Percentiles rank a stretch among this genome's conserved stretches.
phyloP scores from a whole-genome alignment of 2,113 vertebrate species.

The Lota lota region DNA sequence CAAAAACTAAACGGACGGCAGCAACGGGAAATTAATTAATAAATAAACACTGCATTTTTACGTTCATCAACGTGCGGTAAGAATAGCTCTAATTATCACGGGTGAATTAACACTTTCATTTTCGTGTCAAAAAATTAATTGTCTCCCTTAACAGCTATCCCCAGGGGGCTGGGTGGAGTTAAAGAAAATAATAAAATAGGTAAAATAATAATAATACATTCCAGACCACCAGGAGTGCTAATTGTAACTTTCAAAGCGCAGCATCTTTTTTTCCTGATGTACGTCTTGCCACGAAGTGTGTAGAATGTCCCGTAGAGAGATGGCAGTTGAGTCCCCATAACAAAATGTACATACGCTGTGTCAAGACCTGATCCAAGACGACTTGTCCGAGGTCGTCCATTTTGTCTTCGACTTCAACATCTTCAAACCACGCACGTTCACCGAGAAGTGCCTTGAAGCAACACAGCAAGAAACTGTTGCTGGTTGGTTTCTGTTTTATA shows the following conservation, averaged over 20 bases:
- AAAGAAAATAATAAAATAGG: slow-evolving; percentile 26
- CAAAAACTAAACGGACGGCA: slow-evolving; percentile 40
- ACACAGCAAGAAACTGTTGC: slow-evolving; percentile 4
- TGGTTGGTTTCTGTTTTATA: too few species aligned
- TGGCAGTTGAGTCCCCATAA: slow-evolving; percentile 40
- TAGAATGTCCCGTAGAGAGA: slow-evolving; percentile 54
- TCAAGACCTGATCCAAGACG: slow-evolving; percentile 42
- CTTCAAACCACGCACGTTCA: slow-evolving; percentile 14
- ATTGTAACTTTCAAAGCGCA: slow-evolving; percentile 74
- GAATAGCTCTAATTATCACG: slow-evolving; percentile 78
- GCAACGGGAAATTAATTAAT: slow-evolving; percentile 61
- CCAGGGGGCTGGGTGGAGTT: slow-evolving; percentile 51
- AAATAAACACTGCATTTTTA: slow-evolving; percentile 71
- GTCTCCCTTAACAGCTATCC: slow-evolving; percentile 70
- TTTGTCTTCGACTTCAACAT: slow-evolving; percentile 32
- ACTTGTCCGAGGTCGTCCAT: slow-evolving; percentile 23
- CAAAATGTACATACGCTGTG: slow-evolving; percentile 55
- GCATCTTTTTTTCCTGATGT: slow-evolving; percentile 56
- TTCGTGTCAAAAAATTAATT: slow-evolving; percentile 77
- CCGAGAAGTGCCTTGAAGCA: slow-evolving; percentile 32
- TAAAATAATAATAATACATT: slow-evolving; percentile 18
- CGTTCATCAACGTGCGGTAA: slow-evolving; percentile 69
- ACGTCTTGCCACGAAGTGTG: slow-evolving; percentile 21
- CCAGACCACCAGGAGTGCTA: slow-evolving; percentile 70
- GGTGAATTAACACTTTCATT: slow-evolving; percentile 77